Evolutionary conservation across 2,888 invertebrate species (phyloP).

Genomic region (Gibbula magus): DNA sequence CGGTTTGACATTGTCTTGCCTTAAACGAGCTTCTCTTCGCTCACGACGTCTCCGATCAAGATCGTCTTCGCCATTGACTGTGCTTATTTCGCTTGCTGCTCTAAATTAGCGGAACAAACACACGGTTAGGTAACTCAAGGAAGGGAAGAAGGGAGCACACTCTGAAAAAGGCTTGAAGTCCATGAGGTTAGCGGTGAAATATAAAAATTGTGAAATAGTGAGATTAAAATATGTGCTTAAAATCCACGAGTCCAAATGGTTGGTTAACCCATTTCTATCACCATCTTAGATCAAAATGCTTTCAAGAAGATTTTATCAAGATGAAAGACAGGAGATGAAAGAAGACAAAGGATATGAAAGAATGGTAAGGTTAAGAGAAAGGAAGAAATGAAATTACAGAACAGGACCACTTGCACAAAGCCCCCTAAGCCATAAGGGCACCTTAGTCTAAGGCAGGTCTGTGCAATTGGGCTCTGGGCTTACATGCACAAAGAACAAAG

Average conservation of each 20-base stretch:
- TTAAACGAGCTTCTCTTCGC: constrained; percentile 58
- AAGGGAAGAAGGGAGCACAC: constrained; percentile 22
- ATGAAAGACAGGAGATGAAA: too few relatives aligned
- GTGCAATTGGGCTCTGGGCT: too few relatives aligned
- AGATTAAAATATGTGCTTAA: not conserved
- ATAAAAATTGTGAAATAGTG: constrained; percentile 9
- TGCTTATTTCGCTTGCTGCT: constrained; percentile 47
- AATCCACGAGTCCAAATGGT: not conserved
- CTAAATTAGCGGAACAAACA: constrained; percentile 48
- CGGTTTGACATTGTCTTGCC: constrained; percentile 44
- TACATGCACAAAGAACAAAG: too few relatives aligned
- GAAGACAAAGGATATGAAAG: too few relatives aligned
- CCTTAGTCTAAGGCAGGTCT: too few relatives aligned
- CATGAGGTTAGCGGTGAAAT: not conserved
- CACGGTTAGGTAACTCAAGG: constrained; percentile 36
- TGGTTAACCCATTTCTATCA: too few relatives aligned
- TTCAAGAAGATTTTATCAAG: too few relatives aligned
- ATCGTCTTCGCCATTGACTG: constrained; percentile 64
- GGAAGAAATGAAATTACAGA: too few relatives aligned
- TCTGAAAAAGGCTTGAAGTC: not conserved
- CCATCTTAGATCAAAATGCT: too few relatives aligned
- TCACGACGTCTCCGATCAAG: constrained; percentile 61
- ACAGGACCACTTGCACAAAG: too few relatives aligned
- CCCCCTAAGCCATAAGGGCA: too few relatives aligned
- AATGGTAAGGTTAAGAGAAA: too few relatives aligned